phyloP scores from a whole-genome alignment of 2,113 vertebrate species.

The Rhizomys pruinosus region DNA sequence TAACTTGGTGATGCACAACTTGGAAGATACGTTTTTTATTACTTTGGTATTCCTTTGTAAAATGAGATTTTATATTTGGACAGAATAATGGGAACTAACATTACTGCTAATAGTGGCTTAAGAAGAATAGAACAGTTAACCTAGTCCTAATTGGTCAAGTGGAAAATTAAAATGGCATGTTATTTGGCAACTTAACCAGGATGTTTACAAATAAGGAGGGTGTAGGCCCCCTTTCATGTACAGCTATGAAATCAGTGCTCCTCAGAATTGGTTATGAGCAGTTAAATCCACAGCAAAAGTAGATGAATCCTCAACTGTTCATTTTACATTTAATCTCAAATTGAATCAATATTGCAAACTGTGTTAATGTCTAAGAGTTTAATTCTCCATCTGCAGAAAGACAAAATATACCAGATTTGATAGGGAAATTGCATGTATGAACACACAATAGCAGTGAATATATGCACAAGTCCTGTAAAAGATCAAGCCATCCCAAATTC shows the following conservation, averaged over 20 bases:
- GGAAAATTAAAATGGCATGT: neutral
- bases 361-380: neutral
- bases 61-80: neutral
- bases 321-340: too few relatives aligned
- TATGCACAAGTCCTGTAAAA: too few relatives aligned
- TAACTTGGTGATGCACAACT: neutral
- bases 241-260: too few relatives aligned
- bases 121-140: neutral
- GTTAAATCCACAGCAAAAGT: too few relatives aligned
- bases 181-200: neutral
- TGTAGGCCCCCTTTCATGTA: neutral
- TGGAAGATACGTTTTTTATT: neutral
- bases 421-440: too few relatives aligned
- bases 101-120: neutral
- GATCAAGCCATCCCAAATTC: neutral
- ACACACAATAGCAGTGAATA: too few relatives aligned
- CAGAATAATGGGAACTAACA: neutral
- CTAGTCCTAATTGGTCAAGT: neutral
- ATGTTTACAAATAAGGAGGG: neutral
- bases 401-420: too few relatives aligned
- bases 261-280: too few relatives aligned
- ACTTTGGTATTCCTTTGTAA: neutral
- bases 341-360: neutral
- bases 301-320: too few relatives aligned
- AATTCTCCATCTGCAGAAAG: too few relatives aligned